Percentiles rank a stretch among this genome's conserved stretches.
phyloP scores from a whole-genome alignment of 2,113 vertebrate species.

The Stigmatopora nigra region DNA sequence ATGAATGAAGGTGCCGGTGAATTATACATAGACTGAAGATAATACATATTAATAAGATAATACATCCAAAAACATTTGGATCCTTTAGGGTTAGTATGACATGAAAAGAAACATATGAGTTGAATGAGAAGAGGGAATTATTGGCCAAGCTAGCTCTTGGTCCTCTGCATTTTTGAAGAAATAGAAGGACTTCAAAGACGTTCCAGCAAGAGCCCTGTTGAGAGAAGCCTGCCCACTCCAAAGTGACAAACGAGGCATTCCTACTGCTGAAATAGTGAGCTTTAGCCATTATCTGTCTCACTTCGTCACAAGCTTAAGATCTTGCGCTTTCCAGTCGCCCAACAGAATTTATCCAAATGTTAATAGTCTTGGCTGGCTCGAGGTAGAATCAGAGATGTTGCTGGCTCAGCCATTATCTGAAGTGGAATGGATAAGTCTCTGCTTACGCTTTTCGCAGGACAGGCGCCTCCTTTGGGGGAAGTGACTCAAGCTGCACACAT shows the following conservation, averaged over 20 bases:
- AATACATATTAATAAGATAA: too few species aligned
- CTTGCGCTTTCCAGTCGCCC: constrained; percentile 16
- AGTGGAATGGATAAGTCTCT: constrained; percentile 32
- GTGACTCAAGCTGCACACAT: constrained; percentile 7
- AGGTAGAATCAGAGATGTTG: constrained; percentile 15
- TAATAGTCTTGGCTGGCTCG: constrained; percentile 36
- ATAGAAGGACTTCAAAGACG: constrained; percentile 21
- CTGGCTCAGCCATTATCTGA: constrained; percentile 34
- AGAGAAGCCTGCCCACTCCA: constrained; percentile 23
- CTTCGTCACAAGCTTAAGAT: constrained; percentile 38
- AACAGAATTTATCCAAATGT: constrained; percentile 38
- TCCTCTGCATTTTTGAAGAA: constrained; percentile 31
- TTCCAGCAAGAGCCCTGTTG: constrained; percentile 29
- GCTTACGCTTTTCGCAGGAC: constrained; percentile 28
- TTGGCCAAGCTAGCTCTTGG: constrained; percentile 20
- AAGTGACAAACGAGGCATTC: constrained; percentile 45
- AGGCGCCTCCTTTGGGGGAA: constrained; percentile 12
- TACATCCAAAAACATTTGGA: constrained; percentile 29
- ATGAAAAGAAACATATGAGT: constrained; percentile 41
- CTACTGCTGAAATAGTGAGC: constrained; percentile 32
- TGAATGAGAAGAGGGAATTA: constrained; percentile 6
- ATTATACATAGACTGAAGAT: neutral
- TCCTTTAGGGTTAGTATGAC: constrained; percentile 41
- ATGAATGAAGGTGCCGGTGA: too few species aligned
- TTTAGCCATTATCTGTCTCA: constrained; percentile 52